phyloP scores from a whole-genome alignment of 2,113 vertebrate genomes.

The Stictonetta naevosa region DNA sequence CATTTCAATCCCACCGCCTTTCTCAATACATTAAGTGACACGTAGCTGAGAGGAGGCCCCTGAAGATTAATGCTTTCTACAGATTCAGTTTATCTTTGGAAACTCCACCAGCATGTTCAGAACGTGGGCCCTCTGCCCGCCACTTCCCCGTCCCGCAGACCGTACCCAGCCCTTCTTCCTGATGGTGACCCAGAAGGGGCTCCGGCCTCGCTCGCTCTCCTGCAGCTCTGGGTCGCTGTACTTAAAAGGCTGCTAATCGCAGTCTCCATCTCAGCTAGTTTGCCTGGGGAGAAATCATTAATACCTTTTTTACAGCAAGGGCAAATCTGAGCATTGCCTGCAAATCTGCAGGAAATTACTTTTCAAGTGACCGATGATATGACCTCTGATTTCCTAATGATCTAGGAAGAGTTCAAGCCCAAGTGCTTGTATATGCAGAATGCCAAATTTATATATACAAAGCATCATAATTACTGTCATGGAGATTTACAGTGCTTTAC shows the following conservation, averaged over 20 bases:
- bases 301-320: background rate
- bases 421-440: conserved; percentile 70
- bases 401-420: conserved; percentile 65
- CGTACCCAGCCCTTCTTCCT: rapidly evolving
- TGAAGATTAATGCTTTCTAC: background rate
- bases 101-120: background rate
- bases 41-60: background rate
- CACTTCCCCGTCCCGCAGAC: background rate
- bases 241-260: background rate
- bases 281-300: background rate
- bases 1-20: background rate
- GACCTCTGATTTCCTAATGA: conserved; percentile 69
- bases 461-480: conserved; percentile 69
- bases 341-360: conserved; percentile 68
- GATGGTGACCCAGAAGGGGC: background rate
- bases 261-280: background rate
- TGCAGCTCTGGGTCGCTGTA: background rate
- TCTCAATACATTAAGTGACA: background rate
- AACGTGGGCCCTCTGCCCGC: background rate
- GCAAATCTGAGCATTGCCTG: conserved; percentile 38
- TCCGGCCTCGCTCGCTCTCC: background rate
- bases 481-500: conserved; percentile 65
- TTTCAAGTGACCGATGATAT: conserved; percentile 44
- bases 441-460: conserved; percentile 70
- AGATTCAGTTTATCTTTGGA: conserved; percentile 1